A percentile compares a stretch with the other conserved stretches of the same genome.
Conservation (phyloP, 2,797 vertebrate genomes). For the Holocentrus rufus region DNA sequence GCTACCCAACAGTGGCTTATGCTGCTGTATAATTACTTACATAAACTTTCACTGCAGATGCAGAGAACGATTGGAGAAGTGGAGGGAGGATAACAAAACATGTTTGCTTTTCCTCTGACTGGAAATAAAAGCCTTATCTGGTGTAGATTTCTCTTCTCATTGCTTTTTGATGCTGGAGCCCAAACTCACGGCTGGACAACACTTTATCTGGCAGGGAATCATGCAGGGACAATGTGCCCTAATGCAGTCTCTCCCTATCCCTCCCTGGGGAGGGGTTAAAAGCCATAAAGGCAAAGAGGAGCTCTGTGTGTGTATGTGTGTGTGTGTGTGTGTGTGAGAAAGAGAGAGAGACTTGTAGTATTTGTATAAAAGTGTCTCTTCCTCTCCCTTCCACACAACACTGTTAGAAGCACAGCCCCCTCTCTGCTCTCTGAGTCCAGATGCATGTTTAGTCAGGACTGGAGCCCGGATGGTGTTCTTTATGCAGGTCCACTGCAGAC, state of each 20-base stretch:
- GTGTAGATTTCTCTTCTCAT: slow-evolving; percentile 7
- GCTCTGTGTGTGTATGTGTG: slow-evolving; percentile 23
- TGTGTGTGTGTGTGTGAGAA: slow-evolving; percentile 6
- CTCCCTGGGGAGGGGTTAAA: slow-evolving; percentile 24
- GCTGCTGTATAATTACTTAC: slow-evolving; percentile 45
- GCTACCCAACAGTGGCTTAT: slow-evolving; percentile 40
- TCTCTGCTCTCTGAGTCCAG: slow-evolving; percentile 28
- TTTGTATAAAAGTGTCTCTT: slow-evolving; percentile 32
- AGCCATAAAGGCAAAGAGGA: slow-evolving; percentile 30
- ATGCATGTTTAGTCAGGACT: slow-evolving; percentile 54
- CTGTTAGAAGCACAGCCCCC: not conserved
- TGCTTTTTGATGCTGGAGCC: slow-evolving; percentile 14
- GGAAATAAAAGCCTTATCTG: slow-evolving; percentile 6
- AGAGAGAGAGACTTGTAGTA: not conserved
- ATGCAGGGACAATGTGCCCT: slow-evolving; percentile 34
- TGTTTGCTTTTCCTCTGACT: not conserved
- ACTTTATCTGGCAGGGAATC: slow-evolving; percentile 27
- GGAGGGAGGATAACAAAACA: not conserved
- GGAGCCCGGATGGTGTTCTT: slow-evolving; percentile 43
- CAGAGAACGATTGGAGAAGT: slow-evolving; percentile 24
- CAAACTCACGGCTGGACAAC: not conserved
- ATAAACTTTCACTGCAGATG: slow-evolving; percentile 43
- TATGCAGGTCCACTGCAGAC: slow-evolving; percentile 54
- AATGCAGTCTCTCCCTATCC: slow-evolving; percentile 19
- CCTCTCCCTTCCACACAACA: slow-evolving; percentile 17